Evolutionary conservation across 2,888 invertebrate species (phyloP).

Genomic region (Zele albiditarsus): DNA sequence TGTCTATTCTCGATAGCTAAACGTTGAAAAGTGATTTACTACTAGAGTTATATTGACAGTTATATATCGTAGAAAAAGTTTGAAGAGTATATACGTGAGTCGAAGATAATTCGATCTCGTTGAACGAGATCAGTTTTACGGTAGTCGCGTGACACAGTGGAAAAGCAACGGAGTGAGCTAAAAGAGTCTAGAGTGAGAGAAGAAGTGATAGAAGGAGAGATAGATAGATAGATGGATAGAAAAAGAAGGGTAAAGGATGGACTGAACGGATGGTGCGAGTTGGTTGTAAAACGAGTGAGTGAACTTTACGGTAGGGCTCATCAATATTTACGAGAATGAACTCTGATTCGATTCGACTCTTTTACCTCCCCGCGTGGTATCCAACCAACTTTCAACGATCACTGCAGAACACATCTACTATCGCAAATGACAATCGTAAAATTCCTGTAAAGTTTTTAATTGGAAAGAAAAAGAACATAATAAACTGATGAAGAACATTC

Average conservation of each 20-base stretch:
- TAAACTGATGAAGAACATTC: neutral
- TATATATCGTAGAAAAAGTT: constrained; percentile 8
- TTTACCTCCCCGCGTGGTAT: constrained; percentile 39
- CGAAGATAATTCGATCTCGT: constrained; percentile 31
- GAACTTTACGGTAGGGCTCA: constrained; percentile 58
- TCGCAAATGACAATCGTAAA: constrained; percentile 46
- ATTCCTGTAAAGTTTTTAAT: constrained; percentile 48
- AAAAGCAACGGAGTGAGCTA: constrained; percentile 1
- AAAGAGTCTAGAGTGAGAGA: too few species aligned
- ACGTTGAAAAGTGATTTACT: neutral
- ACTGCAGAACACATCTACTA: constrained; percentile 45
- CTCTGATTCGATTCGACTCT: constrained; percentile 56
- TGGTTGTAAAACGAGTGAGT: constrained; percentile 58
- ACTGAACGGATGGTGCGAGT: constrained; percentile 46
- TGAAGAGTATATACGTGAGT: constrained; percentile 12
- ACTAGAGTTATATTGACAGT: neutral
- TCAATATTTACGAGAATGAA: constrained; percentile 59
- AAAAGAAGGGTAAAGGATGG: constrained; percentile 33
- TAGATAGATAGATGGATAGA: constrained; percentile 3
- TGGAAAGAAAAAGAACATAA: constrained; percentile 28
- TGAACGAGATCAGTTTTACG: constrained; percentile 43
- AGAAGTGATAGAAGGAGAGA: neutral
- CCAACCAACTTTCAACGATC: constrained; percentile 38
- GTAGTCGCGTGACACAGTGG: constrained; percentile 45
- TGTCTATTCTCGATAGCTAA: constrained; percentile 19